Evolutionary conservation across 2,113 vertebrate genomes (phyloP).

Genomic region (Scolopax mira): DNA sequence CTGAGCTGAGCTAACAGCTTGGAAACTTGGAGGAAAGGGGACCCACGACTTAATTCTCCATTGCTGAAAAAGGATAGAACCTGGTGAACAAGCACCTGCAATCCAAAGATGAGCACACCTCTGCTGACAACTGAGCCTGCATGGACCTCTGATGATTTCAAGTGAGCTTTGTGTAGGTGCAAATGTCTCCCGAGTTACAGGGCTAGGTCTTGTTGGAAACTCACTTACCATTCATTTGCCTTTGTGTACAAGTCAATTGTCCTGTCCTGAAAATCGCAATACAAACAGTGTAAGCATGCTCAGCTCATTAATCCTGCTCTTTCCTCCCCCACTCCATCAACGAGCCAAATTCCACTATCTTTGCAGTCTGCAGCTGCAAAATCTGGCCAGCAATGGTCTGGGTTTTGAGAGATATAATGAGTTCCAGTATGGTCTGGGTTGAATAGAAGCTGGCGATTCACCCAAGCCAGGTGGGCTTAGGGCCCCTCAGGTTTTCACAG

Average conservation of each 20-base stretch:
- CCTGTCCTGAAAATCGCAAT: constrained; percentile 64
- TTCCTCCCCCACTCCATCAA: neutral
- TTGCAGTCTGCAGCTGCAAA: neutral
- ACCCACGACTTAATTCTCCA: neutral
- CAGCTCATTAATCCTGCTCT: neutral
- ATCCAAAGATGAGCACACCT: neutral
- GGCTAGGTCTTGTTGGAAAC: neutral
- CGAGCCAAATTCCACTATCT: neutral
- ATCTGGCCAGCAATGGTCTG: neutral
- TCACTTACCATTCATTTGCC: constrained; percentile 75
- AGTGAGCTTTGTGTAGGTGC: neutral
- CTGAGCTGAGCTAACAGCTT: neutral
- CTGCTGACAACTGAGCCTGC: neutral
- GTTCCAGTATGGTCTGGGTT: neutral
- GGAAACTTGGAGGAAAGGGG: neutral
- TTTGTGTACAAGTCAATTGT: constrained; percentile 76
- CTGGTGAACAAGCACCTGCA: neutral
- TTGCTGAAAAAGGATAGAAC: neutral
- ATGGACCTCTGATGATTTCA: neutral
- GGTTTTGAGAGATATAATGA: neutral
- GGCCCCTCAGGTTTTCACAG: neutral
- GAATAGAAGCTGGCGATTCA: neutral
- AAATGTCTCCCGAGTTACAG: neutral
- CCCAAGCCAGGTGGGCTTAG: neutral
- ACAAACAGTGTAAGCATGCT: constrained; percentile 37